A percentile compares a stretch with the other conserved stretches of the same genome.
These are phyloP conservation scores for Apis laboriosa DNA, from an alignment of 1,140 invertebrate species.

Conservation along the genomic window DNA sequence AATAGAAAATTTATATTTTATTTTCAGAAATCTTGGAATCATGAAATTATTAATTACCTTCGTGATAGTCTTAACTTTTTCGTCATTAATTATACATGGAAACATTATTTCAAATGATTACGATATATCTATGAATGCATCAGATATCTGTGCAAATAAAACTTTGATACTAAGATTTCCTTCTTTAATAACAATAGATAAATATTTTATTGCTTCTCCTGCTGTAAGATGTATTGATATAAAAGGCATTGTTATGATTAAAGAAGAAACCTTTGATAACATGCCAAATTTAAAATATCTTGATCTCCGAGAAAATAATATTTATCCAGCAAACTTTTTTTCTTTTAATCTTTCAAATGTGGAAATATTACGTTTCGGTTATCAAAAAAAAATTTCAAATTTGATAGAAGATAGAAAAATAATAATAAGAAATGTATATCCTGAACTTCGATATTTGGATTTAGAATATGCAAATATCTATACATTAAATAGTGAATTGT, in stretches of 20 bases:
- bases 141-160: not conserved
- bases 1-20: not conserved
- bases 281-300: conserved; percentile 32
- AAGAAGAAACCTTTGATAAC: not conserved
- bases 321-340: fast-evolving
- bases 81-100: not conserved
- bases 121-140: not conserved
- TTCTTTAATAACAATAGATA: fast-evolving
- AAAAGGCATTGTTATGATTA: fast-evolving
- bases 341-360: not conserved
- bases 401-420: fast-evolving
- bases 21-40: not conserved
- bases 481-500: fast-evolving
- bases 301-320: not conserved
- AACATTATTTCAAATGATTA: not conserved
- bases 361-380: not conserved
- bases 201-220: not conserved
- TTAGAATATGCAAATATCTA: not conserved
- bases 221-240: conserved; percentile 5
- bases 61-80: not conserved
- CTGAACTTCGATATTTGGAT: conserved; percentile 24
- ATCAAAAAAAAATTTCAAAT: not conserved
- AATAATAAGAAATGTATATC: not conserved
- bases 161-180: not conserved
- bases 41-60: not conserved